Percentiles rank a stretch among this genome's conserved stretches.
These are phyloP conservation scores for Drosophila prolongata DNA, from an alignment of 2,888 invertebrate genomes.

Conservation along the genomic window DNA sequence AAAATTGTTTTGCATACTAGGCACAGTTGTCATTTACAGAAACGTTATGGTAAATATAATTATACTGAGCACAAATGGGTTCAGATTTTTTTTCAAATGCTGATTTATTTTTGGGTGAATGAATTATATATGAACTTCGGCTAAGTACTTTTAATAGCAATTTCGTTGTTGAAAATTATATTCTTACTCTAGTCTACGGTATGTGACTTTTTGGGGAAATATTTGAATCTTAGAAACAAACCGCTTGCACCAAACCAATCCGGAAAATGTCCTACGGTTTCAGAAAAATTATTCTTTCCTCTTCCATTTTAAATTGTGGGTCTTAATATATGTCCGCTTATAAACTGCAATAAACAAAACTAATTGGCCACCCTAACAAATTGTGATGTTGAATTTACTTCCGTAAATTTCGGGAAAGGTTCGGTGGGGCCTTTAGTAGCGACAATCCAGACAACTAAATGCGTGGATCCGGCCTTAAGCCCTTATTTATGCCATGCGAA, in stretches of 20 bases:
- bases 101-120: background rate
- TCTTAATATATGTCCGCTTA: slow-evolving; percentile 49
- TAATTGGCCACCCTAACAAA: slow-evolving; percentile 54
- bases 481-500: slow-evolving; percentile 57
- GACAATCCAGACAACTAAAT: slow-evolving; percentile 19
- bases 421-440: slow-evolving; percentile 3
- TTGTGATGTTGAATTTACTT: slow-evolving; percentile 46
- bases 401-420: slow-evolving; percentile 21
- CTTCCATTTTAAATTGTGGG: too few species aligned
- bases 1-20: slow-evolving; percentile 7
- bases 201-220: too few species aligned
- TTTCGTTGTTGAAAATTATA: too few species aligned
- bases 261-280: too few species aligned
- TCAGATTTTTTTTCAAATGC: background rate
- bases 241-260: too few species aligned
- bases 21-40: slow-evolving; percentile 5
- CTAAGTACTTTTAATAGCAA: too few species aligned
- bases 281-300: too few species aligned
- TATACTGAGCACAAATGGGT: background rate
- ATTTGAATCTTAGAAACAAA: too few species aligned
- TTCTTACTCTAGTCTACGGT: too few species aligned
- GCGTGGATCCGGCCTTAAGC: slow-evolving; percentile 24
- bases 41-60: background rate
- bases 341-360: slow-evolving; percentile 58
- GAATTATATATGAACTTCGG: too few species aligned